phyloP scores from a whole-genome alignment of 2,113 vertebrate genomes.

The Globicephala melas region DNA sequence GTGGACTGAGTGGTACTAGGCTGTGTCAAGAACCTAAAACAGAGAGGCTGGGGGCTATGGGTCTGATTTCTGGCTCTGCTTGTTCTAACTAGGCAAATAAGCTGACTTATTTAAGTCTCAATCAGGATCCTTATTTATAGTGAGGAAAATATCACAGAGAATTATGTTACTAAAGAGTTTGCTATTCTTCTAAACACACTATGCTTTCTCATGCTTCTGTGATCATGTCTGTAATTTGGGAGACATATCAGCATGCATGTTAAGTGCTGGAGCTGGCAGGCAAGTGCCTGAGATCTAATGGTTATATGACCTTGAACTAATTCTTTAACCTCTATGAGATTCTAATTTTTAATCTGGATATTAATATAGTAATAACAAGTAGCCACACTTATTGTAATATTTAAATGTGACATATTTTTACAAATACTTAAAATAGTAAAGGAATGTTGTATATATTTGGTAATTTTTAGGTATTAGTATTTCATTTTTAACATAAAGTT shows the following conservation, averaged over 20 bases:
- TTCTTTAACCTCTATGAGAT: background rate
- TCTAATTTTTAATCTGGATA: background rate
- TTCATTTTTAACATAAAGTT: background rate
- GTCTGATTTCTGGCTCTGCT: background rate
- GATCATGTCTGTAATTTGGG: background rate
- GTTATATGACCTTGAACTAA: background rate
- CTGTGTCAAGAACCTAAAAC: background rate
- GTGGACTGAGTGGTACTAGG: background rate
- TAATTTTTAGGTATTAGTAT: background rate
- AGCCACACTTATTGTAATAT: background rate
- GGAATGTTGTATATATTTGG: background rate
- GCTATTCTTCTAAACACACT: background rate
- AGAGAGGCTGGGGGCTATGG: background rate
- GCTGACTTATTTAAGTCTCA: background rate
- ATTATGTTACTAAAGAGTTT: background rate
- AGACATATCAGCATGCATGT: background rate
- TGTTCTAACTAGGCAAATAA: background rate
- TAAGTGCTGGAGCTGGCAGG: background rate
- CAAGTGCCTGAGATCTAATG: background rate
- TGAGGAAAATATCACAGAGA: background rate
- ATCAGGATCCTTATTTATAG: background rate
- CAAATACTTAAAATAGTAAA: background rate
- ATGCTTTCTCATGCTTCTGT: background rate
- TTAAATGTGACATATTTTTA: background rate
- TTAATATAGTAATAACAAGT: background rate